phyloP scores from a whole-genome alignment of 2,797 vertebrate genomes.

The Anguilla anguilla region DNA sequence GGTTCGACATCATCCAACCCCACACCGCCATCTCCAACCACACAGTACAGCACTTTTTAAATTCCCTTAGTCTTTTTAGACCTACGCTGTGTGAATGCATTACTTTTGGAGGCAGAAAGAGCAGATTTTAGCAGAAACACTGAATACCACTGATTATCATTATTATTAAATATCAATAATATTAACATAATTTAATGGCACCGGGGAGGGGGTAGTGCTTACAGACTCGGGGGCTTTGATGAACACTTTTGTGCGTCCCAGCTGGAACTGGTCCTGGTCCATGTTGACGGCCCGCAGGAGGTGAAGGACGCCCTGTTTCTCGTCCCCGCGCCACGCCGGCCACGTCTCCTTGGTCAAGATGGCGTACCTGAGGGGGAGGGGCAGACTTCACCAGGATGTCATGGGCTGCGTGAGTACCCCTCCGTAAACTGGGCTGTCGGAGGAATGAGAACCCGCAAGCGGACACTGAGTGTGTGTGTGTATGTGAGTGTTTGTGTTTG shows the following conservation, averaged over 20 bases:
- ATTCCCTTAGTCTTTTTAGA: background rate
- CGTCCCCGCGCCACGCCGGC: constrained; percentile 92
- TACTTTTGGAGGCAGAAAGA: background rate
- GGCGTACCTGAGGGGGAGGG: constrained; percentile 79
- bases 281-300: constrained; percentile 90
- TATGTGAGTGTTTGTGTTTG: background rate
- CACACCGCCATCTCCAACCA: constrained; percentile 55
- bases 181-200: background rate
- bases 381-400: background rate
- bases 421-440: background rate
- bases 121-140: background rate
- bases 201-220: constrained; percentile 47
- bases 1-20: constrained; percentile 58
- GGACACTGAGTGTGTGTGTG: background rate
- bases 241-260: constrained; percentile 90
- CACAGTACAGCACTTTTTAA: constrained; percentile 55
- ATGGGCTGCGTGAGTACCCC: background rate
- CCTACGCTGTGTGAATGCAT: background rate
- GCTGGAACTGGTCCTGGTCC: constrained; percentile 94
- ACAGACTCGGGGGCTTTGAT: constrained; percentile 97
- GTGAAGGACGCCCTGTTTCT: constrained; percentile 92
- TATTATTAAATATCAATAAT: background rate
- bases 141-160: background rate
- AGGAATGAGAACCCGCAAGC: background rate
- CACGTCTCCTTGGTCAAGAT: constrained; percentile 96